Percentiles rank a stretch among this genome's conserved stretches.
phyloP scores from a whole-genome alignment of 1,140 invertebrate species.

The Sarcophaga bullata region DNA sequence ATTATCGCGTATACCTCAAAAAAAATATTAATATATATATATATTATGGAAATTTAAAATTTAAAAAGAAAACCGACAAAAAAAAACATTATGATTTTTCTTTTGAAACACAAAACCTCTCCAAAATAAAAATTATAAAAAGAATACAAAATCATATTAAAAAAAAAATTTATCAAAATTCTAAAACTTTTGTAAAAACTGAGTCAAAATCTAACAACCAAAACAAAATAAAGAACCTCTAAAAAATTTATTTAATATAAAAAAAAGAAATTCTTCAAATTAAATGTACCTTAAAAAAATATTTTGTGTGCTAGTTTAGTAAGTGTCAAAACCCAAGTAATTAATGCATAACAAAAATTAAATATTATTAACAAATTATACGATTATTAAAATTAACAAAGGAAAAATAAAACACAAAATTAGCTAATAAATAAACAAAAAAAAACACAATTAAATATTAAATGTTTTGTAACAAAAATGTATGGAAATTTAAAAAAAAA shows the following conservation, averaged over 20 bases:
- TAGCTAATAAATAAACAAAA: constrained; percentile 31
- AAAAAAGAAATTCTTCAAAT: constrained; percentile 41
- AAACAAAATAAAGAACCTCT: constrained; percentile 30
- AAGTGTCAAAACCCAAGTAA: constrained; percentile 36
- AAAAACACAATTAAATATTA: constrained; percentile 18
- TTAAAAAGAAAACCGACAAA: too few species aligned
- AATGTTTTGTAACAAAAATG: neutral
- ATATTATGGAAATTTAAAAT: constrained; percentile 10
- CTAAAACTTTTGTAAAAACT: constrained; percentile 32
- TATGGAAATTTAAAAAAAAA: constrained; percentile 21
- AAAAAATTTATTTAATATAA: neutral
- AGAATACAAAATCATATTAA: too few species aligned
- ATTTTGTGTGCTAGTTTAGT: constrained; percentile 45
- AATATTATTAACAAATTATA: constrained; percentile 39
- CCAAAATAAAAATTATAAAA: neutral
- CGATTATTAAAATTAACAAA: constrained; percentile 20
- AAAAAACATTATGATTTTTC: neutral
- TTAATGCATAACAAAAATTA: neutral
- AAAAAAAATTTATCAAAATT: constrained; percentile 10
- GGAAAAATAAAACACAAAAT: constrained; percentile 9
- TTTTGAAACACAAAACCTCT: neutral
- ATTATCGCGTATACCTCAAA: constrained; percentile 66
- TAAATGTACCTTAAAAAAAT: constrained; percentile 45
- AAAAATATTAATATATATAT: constrained; percentile 5
- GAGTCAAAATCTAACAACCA: neutral